These are phyloP conservation scores for Melanargia galathea DNA, from an alignment of 2,888 invertebrate species.

Conservation along the genomic window DNA sequence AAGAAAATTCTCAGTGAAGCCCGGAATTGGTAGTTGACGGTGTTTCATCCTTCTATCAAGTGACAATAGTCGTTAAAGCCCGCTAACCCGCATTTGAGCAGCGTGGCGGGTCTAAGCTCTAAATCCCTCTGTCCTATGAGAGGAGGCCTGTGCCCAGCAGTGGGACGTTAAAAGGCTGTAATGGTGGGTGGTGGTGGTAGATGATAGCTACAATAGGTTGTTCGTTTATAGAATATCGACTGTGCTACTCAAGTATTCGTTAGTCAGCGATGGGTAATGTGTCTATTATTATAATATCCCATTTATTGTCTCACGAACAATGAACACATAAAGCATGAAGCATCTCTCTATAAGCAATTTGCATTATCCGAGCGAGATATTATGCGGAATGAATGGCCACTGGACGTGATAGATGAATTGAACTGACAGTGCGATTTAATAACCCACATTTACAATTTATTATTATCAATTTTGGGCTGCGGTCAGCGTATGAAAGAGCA, in stretches of 20 bases:
- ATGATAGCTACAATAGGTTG: not conserved
- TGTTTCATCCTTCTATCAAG: too few species aligned
- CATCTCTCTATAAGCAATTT: constrained; percentile 73
- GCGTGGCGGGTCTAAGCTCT: too few species aligned
- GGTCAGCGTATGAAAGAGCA: constrained; percentile 15
- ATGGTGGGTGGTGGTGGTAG: too few species aligned
- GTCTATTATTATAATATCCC: constrained; percentile 50
- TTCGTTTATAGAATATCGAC: not conserved
- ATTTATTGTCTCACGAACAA: constrained; percentile 73
- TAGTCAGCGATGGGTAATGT: constrained; percentile 37
- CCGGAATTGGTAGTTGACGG: too few species aligned
- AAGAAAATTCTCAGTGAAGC: too few species aligned
- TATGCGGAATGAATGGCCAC: constrained; percentile 37
- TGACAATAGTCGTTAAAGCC: too few species aligned
- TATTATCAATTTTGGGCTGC: constrained; percentile 22
- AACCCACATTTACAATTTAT: constrained; percentile 17
- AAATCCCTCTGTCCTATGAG: too few species aligned
- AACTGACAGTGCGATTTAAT: constrained; percentile 39
- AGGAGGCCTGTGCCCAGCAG: too few species aligned
- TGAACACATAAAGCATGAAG: constrained; percentile 66
- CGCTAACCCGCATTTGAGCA: too few species aligned
- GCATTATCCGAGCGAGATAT: constrained; percentile 62
- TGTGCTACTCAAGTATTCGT: constrained; percentile 37
- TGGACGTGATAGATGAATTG: constrained; percentile 44
- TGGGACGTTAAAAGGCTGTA: too few species aligned